Evolutionary conservation across 2,797 vertebrate species (phyloP).

Genomic region (Pangasius macronema): DNA sequence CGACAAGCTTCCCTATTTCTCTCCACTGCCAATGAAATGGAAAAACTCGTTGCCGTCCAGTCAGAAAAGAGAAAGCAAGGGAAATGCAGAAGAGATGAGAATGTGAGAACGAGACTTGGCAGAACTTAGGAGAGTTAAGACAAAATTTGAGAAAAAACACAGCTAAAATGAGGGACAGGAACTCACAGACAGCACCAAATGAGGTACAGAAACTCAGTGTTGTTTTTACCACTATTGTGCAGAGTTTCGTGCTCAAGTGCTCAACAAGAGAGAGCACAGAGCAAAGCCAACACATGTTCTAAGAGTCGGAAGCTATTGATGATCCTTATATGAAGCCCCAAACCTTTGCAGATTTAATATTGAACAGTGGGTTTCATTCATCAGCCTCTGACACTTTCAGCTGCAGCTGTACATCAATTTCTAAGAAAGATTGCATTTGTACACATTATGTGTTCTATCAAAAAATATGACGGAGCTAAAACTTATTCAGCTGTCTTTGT

Average conservation of each 20-base stretch:
- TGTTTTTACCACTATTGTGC: slow-evolving; percentile 21
- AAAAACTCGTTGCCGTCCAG: slow-evolving; percentile 73
- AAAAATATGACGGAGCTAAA: background rate
- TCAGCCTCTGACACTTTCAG: slow-evolving; percentile 1
- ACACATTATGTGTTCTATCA: background rate
- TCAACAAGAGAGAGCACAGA: slow-evolving; percentile 1
- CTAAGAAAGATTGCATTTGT: slow-evolving; percentile 20
- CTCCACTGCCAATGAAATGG: slow-evolving; percentile 67
- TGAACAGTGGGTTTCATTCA: slow-evolving; percentile 40
- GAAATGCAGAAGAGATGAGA: slow-evolving; percentile 61
- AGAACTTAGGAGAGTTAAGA: slow-evolving; percentile 33
- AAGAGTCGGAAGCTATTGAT: slow-evolving; percentile 40
- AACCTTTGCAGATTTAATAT: slow-evolving; percentile 32
- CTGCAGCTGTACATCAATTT: slow-evolving; percentile 16
- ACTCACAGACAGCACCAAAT: slow-evolving; percentile 22
- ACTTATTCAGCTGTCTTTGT: slow-evolving; percentile 2
- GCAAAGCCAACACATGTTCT: slow-evolving; percentile 36
- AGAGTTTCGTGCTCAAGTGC: slow-evolving; percentile 7
- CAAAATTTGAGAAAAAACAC: slow-evolving; percentile 37
- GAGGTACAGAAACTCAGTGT: slow-evolving; percentile 12
- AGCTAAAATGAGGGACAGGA: slow-evolving; percentile 27
- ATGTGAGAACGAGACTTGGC: slow-evolving; percentile 59
- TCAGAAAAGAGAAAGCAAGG: slow-evolving; percentile 49
- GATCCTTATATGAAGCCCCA: slow-evolving; percentile 38
- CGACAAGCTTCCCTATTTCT: slow-evolving; percentile 69